Base-by-base conservation (phyloP, 2,888 invertebrate genomes). In the Drosophila recens region DNA sequence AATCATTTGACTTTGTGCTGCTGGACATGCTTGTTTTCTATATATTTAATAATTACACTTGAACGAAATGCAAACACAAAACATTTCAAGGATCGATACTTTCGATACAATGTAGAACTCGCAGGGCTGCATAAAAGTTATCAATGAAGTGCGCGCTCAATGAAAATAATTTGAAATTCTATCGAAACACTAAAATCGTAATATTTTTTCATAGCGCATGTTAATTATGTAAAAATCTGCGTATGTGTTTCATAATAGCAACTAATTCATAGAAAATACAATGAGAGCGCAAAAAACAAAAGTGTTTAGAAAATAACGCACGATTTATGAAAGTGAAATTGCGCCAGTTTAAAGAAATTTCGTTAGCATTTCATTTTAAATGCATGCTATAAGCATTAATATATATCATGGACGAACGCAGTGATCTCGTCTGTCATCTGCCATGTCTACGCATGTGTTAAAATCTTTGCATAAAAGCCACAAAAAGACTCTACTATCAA, bases 251-350 rank as follows among this genome's bases (percentile, higher is more conserved):
- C 76, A 74, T 85, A 87, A 85, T 74, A 71, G 5, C 13, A 38
- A 58, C 62, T 72, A 72, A 77, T 65, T 68, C 11, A 65, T 45
- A 40, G 57, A 36, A 46, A 54, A 58, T 63, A 30, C 23, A 33
- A 10, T 38, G 40, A 20, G 20, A 57, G 61, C 61, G 48, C 62
- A 69, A 67, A 75, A 75, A 68, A 66, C 65, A 78, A 83, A 72
- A 61, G 64, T 45, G 63, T 17, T 57, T 69, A 75, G 86, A 80
- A 87, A 80, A 75, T 54, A 45, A 56, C 51, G 59, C 84, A 84
- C 84, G 84, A 84, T 48, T 86, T 71, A 62, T 59, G 87, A 88
- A 90, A 88, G 87, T 84, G 90, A 88, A 88, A 88, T 81, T 90
- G 84, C 72, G 82, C 75, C 42, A 79, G 73, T 70, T 78, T 78